Evolutionary conservation across 2,113 vertebrate species (phyloP).

Genomic region (Alligator mississippiensis): DNA sequence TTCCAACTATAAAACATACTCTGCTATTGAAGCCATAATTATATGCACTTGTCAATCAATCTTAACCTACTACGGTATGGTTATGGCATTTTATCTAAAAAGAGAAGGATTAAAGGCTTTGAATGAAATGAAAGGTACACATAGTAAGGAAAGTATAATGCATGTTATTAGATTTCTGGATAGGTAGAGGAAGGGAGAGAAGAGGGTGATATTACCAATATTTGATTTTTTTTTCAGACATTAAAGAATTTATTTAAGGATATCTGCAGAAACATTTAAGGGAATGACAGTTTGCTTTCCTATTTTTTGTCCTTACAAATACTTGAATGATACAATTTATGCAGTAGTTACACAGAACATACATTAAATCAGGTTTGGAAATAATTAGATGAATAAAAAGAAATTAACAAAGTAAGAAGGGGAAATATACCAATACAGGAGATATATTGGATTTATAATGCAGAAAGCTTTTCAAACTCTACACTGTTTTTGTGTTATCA

Average conservation of each 20-base stretch:
- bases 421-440: not conserved
- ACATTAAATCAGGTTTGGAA: conserved; percentile 16
- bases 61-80: conserved; percentile 63
- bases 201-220: conserved; percentile 64
- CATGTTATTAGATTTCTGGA: conserved; percentile 61
- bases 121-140: conserved; percentile 73
- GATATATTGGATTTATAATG: not conserved
- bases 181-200: conserved; percentile 26
- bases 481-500: not conserved
- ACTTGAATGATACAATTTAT: conserved; percentile 26
- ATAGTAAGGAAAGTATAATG: conserved; percentile 60
- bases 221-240: conserved; percentile 69
- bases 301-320: conserved; percentile 63
- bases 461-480: not conserved
- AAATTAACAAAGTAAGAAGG: conserved; percentile 1
- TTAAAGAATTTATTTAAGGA: conserved; percentile 65
- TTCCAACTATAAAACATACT: conserved; percentile 72
- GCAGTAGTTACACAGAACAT: not conserved
- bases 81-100: conserved; percentile 75
- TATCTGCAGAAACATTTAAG: conserved; percentile 60
- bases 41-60: conserved; percentile 78
- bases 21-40: conserved; percentile 71
- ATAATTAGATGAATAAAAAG: not conserved
- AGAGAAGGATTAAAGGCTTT: conserved; percentile 76
- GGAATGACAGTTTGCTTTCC: conserved; percentile 55